Base-by-base conservation (phyloP, 37 sponge, comb jelly and placozoan genomes). In the Hormiphora californensis region DNA sequence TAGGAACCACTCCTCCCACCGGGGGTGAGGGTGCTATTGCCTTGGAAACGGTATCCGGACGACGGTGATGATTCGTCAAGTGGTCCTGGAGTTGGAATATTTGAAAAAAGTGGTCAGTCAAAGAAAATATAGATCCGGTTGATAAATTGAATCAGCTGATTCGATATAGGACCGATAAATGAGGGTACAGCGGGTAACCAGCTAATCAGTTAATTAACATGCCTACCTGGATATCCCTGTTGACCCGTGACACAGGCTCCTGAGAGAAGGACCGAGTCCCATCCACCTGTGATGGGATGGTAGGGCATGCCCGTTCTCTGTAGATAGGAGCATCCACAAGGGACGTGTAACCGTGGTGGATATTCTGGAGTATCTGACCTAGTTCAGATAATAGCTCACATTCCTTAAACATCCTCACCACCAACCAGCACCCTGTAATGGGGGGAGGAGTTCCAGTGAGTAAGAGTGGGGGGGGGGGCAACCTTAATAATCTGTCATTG, bases 401-500 rank as follows among this genome's bases (percentile, higher is more conserved):
- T 28, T 46, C 8, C 44, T 73, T 46, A 41, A 73, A 73, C 81
- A 73, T 73, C 46, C 81, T 37, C n/a, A 73, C 81, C 1, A 73
- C 81, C 43, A 73, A 22, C 81, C 81, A 73, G 23, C 81, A 73
- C 21, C 81, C 81, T 73, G 81, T 57, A 4, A 57, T 28, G 17
- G n/a, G n/a, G 9, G n/a, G 27, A 57, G 7, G 30, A 4, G n/a
- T n/a, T n/a, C n/a, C n/a, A n/a, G n/a, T n/a, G n/a, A n/a, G n/a
- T n/a, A n/a, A n/a, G n/a, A n/a, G n/a, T n/a, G n/a, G n/a, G n/a
- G n/a, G n/a, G n/a, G n/a, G n/a, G n/a, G n/a, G n/a, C n/a, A n/a
- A n/a, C n/a, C n/a, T n/a, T 49, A 15, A 17, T 49, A 15, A 49
- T 49, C 15, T 9, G 15, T 9, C 12, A 49, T 49, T 49, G 53